Base-by-base conservation (phyloP, 2,797 vertebrate species). In the Neosalanx taihuensis region DNA sequence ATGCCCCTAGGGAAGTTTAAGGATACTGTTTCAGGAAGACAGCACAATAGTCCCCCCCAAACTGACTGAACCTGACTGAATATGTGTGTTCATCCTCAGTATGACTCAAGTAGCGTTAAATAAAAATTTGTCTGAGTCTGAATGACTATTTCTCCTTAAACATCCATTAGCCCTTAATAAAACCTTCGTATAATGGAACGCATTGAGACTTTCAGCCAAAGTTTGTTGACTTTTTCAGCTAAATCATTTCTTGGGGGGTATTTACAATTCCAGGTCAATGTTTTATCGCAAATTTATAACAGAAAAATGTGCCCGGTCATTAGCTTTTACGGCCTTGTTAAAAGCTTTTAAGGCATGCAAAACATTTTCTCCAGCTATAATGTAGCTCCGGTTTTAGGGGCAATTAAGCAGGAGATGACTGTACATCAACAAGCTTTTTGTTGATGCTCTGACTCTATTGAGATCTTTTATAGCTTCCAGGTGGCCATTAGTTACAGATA, bases 1-100 rank as follows among this genome's bases (percentile, higher is more conserved):
- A 98, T 92, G 80, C 97, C 97, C 93, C 97, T 99, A 89, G 31
- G 31, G 74, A 84, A 84, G 29, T 29, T 17, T 4, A 13, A 5
- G 30, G 29, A 62, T 12, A 62, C 26, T 23, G 10, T 60, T 23
- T 60, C 23, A 26, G 6, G 66, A 57, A 68, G 51, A 57, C 30
- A 20, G 30, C 9, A 51, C 17, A 17, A 17, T 18, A 1, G 15
- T 56, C 15, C n/a, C 7, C 29, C 46, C 20, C 30, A 15, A 33
- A 12, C 17, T 67, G 64, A 31, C 49, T 56, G 29, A 56, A 29
- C 9, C 6, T 2, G 10, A 51, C 15, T 51, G 46, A 51, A 41
- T 10, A 41, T 41, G 37, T 41, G 10, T 12, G 41, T 46, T 41
- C 41, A 46, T 12, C 41, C 12, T 46, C 41, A 46, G 41, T 13